Percentiles rank a stretch among this genome's conserved stretches.
Evolutionary conservation across 2,797 vertebrate genomes (phyloP).

Genomic region (Cossypha niveicapilla): DNA sequence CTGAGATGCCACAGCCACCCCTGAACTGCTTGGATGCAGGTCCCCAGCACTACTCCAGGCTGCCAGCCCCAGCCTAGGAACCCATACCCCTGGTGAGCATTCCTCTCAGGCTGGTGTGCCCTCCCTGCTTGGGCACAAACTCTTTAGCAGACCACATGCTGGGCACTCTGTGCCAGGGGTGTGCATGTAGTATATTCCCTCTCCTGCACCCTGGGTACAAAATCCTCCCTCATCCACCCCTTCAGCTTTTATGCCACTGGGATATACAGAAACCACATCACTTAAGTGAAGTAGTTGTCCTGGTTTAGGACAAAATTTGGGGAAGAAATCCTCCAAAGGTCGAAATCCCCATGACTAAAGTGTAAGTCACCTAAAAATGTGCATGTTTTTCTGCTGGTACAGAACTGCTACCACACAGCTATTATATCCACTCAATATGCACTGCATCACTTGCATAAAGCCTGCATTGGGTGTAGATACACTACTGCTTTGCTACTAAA

Average conservation of each 20-base stretch:
- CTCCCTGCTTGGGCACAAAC: neutral
- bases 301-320: no score
- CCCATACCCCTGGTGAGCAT: neutral
- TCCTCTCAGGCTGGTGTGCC: neutral
- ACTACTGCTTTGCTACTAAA: neutral
- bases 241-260: neutral
- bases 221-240: neutral
- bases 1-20: neutral
- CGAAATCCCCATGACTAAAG: neutral
- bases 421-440: neutral
- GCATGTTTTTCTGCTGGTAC: neutral
- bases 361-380: neutral
- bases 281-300: neutral
- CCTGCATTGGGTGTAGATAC: neutral
- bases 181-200: neutral
- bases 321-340: neutral
- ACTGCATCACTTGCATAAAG: neutral
- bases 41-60: neutral
- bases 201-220: neutral
- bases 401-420: neutral
- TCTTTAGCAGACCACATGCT: neutral
- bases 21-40: no score
- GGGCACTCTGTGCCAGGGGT: neutral
- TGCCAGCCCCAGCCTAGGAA: neutral
- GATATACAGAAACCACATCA: neutral